Conservation (phyloP, 2,797 vertebrate genomes). For the Squalus acanthias region DNA sequence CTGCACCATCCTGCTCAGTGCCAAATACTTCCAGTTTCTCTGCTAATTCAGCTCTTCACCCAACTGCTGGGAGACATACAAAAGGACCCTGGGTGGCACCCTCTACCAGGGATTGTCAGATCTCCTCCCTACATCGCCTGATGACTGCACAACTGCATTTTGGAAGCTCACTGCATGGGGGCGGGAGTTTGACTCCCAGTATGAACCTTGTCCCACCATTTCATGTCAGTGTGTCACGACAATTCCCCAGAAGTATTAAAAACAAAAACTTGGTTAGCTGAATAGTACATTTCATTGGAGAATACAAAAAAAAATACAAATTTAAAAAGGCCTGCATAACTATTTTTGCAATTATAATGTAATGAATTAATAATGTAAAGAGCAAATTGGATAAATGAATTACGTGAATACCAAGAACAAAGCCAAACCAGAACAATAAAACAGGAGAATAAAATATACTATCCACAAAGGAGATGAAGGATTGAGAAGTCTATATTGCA, state of each 20-base stretch:
- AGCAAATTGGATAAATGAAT: constrained; percentile 1
- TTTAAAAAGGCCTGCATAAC: not conserved
- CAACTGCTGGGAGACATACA: not conserved
- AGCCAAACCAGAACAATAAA: not conserved
- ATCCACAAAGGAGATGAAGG: not conserved
- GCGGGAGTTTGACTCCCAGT: not conserved
- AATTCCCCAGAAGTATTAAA: not conserved
- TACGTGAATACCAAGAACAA: not conserved
- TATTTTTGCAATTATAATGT: not conserved
- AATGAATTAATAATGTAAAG: constrained; percentile 24
- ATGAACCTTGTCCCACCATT: not conserved
- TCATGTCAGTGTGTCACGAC: not conserved
- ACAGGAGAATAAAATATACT: not conserved
- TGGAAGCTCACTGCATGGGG: not conserved
- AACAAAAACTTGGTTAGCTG: not conserved
- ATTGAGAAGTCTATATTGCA: not conserved
- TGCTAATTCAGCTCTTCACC: not conserved
- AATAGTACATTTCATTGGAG: not conserved
- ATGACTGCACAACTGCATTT: not conserved
- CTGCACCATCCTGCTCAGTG: not conserved
- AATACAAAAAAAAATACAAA: not conserved
- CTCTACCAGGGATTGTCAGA: not conserved
- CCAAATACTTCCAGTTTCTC: not conserved
- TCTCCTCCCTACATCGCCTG: not conserved
- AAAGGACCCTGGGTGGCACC: not conserved